Evolutionary conservation across 2,797 vertebrate species (phyloP), one percentile per base, ranked within the genome.

Genomic region (Pipistrellus pygmaeus): DNA sequence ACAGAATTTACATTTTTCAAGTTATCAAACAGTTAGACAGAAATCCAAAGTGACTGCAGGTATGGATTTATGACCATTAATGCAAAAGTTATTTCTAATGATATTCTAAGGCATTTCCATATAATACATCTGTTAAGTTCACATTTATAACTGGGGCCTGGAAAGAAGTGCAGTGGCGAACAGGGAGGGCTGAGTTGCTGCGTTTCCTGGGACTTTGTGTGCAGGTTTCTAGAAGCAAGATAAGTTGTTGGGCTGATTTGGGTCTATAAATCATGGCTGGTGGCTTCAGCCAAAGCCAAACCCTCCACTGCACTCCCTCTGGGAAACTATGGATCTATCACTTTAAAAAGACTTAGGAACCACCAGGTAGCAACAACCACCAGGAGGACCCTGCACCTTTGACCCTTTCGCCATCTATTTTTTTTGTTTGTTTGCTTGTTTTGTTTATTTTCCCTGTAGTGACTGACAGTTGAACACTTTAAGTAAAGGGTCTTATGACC

Each of bases 11-110:
- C 35, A 69, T 48, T 60, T 77, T 96, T 94, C 64, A 90, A 85
- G 23, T 86, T 95, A 64, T 83, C 90, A 93, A 95, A 85, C 6
- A 69, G 41, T 72, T 81, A 41, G 48, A 20, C 2, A 30, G 96
- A 95, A 98, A 93, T 20, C 83, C 91, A 41, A 55, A 78, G 75
- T 41, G 38, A 53, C 41, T 95, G 88, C 64, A 75, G 41, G n/a
- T 94, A 96, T 66, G 77, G 81, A 96, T 85, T 96, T 96, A 93
- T 90, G 93, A 62, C 87, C 41, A 82, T 91, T 88, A 96, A 95
- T 91, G 85, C 89, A 88, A 97, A 96, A 97, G 81, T 15, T 62
- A 44, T 91, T 97, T 93, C 85, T 97, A 93, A 84, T 78, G 95
- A 87, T 92, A 95, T 94, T 95, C 93, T 93, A 95, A 97, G 90